Conservation (phyloP, 2,113 vertebrate genomes). For the Aleadryas rufinucha region DNA sequence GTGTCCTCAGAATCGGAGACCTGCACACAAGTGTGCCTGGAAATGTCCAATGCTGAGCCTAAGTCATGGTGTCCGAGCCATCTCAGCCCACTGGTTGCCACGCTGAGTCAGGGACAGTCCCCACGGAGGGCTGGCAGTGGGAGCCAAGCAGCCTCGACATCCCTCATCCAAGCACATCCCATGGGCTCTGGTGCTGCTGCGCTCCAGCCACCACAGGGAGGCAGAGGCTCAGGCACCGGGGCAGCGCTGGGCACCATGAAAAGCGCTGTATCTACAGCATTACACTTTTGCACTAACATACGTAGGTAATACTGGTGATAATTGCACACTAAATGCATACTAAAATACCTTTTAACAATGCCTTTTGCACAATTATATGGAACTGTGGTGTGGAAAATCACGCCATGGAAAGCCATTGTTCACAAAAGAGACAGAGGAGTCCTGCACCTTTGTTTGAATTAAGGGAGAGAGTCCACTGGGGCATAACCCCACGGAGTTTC, state of each 20-base stretch:
- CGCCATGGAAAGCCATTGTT: not conserved
- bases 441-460: not conserved
- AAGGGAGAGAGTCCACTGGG: not conserved
- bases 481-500: rapidly evolving
- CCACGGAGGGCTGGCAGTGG: not conserved
- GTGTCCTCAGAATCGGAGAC: not conserved
- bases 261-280: rapidly evolving
- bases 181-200: rapidly evolving
- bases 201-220: not conserved
- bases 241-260: rapidly evolving
- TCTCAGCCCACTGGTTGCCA: not conserved
- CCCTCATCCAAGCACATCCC: not conserved
- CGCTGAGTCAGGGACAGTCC: not conserved
- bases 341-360: not conserved
- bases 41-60: not conserved
- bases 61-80: not conserved
- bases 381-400: not conserved
- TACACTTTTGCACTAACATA: not conserved
- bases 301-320: rapidly evolving
- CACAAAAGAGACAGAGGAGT: not conserved
- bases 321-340: rapidly evolving
- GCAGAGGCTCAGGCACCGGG: not conserved
- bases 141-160: not conserved
- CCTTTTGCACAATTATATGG: not conserved
- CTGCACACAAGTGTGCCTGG: rapidly evolving